These are phyloP conservation scores for Bothrops jararaca DNA, from an alignment of 2,113 vertebrate species.

Conservation along the genomic window DNA sequence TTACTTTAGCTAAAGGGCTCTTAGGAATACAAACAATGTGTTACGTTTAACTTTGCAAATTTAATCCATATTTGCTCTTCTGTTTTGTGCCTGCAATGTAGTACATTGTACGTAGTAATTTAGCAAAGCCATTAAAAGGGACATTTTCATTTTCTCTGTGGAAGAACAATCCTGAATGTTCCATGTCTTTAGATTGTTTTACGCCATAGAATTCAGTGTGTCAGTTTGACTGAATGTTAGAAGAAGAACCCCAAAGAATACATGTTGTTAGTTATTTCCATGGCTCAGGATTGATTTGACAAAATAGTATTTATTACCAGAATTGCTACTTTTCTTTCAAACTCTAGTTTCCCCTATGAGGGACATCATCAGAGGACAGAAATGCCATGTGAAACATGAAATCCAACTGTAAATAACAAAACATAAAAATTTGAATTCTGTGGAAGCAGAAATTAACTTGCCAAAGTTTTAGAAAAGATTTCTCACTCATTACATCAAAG, in stretches of 20 bases:
- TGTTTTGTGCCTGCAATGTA: background rate
- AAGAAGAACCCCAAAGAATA: background rate
- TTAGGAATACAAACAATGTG: background rate
- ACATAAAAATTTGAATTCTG: background rate
- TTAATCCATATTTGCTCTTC: background rate
- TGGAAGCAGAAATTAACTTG: background rate
- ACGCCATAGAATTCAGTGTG: background rate
- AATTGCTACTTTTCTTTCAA: background rate
- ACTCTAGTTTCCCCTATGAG: background rate
- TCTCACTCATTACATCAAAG: background rate
- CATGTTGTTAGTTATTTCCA: background rate
- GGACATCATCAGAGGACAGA: background rate
- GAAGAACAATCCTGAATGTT: background rate
- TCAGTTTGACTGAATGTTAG: background rate
- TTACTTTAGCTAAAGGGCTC: background rate
- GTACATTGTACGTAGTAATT: background rate
- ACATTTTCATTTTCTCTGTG: background rate
- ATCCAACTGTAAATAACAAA: background rate
- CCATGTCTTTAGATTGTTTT: background rate
- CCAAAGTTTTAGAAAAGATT: background rate
- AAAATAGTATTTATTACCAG: background rate
- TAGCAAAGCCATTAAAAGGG: background rate
- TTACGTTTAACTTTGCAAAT: background rate
- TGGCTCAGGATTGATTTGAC: no score
- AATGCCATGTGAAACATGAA: background rate